These are phyloP conservation scores for Merluccius polli DNA, from an alignment of 2,797 vertebrate species.

Conservation along the genomic window DNA sequence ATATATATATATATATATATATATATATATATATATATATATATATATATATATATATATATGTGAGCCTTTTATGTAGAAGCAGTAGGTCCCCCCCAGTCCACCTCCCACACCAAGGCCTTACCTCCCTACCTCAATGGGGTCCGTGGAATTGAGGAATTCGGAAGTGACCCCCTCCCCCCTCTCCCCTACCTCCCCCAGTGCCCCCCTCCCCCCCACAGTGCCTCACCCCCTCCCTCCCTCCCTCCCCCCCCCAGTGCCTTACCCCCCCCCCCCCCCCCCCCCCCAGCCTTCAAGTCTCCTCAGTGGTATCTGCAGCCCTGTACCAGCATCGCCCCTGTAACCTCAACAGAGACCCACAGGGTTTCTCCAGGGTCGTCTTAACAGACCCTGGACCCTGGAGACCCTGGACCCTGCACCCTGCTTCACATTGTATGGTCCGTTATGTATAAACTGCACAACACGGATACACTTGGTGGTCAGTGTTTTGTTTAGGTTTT, in stretches of 20 bases:
- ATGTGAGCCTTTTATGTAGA: not conserved
- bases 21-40: too few species aligned
- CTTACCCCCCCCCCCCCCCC: constrained; percentile 63
- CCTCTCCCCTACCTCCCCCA: constrained; percentile 39
- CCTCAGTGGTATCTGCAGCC: constrained; percentile 9
- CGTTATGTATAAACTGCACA: not conserved
- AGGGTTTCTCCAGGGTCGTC: not conserved
- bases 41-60: not conserved
- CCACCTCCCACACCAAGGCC: constrained; percentile 22
- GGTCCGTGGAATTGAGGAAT: constrained; percentile 70
- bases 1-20: too few species aligned
- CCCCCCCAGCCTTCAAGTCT: constrained; percentile 48
- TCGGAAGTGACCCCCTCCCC: constrained; percentile 73
- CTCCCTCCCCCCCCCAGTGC: too few species aligned
- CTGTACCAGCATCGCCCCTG: too few species aligned
- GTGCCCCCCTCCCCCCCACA: too few species aligned
- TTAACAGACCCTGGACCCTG: too few species aligned
- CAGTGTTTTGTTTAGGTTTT: too few species aligned
- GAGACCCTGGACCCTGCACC: too few species aligned
- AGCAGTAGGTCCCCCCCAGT: constrained; percentile 10
- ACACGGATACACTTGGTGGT: not conserved
- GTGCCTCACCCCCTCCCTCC: constrained; percentile 58
- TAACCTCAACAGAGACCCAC: not conserved
- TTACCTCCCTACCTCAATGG: constrained; percentile 46
- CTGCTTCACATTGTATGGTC: not conserved